Conservation (phyloP, 1,140 invertebrate genomes). For the Pogonomyrmex californicus region DNA sequence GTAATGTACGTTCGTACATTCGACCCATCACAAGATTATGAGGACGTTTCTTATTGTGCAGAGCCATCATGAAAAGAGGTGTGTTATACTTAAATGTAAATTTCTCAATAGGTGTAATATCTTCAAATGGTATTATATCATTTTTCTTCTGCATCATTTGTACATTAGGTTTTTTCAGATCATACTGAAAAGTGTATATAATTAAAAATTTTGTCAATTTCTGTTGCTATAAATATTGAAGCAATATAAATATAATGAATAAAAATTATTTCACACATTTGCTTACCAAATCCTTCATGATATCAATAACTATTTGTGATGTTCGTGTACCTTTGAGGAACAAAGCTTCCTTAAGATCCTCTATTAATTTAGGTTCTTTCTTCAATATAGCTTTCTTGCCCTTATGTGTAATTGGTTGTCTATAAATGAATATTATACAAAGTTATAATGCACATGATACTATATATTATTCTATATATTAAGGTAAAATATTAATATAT, state of each 20-base stretch:
- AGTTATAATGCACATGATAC: constrained; percentile 16
- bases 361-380: constrained; percentile 95
- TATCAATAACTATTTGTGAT: constrained; percentile 91
- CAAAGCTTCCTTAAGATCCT: constrained; percentile 95
- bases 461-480: constrained; percentile 15
- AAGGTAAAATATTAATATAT: constrained; percentile 26
- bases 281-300: constrained; percentile 95
- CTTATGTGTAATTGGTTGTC: constrained; percentile 95
- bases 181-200: constrained; percentile 87
- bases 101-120: constrained; percentile 93
- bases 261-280: constrained; percentile 5
- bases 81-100: constrained; percentile 95
- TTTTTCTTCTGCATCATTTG: constrained; percentile 93
- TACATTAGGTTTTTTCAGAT: constrained; percentile 95
- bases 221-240: background rate
- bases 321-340: constrained; percentile 95
- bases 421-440: constrained; percentile 80
- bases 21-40: constrained; percentile 96
- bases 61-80: constrained; percentile 95
- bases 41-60: constrained; percentile 97
- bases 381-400: constrained; percentile 94
- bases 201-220: background rate
- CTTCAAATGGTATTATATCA: constrained; percentile 95
- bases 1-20: constrained; percentile 95
- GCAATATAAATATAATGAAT: background rate